Evolutionary conservation across 1,140 invertebrate species (phyloP).

Genomic region (Brachionus rotundiformis): DNA sequence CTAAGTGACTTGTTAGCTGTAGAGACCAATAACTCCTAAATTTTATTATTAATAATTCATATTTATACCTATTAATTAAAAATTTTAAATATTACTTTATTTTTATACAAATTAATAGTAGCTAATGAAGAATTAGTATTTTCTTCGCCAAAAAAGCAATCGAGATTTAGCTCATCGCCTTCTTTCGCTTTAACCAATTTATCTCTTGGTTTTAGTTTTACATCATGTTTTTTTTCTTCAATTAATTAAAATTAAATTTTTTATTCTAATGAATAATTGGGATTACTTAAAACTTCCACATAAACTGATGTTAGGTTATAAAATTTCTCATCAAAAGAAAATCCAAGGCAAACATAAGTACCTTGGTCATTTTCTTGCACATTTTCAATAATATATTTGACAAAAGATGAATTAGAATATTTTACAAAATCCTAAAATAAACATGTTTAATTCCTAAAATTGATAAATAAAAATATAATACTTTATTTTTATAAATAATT

Average conservation of each 20-base stretch:
- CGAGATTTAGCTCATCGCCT: not conserved
- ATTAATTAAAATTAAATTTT: not conserved
- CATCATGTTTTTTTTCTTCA: not conserved
- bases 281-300: not conserved
- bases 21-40: not conserved
- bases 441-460: not conserved
- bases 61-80: no score
- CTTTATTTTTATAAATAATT: not conserved
- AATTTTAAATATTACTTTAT: constrained; percentile 1
- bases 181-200: not conserved
- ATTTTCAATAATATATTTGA: not conserved
- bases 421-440: not conserved
- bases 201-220: not conserved
- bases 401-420: not conserved
- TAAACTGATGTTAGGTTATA: not conserved
- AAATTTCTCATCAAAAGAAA: not conserved
- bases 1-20: not conserved
- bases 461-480: not conserved
- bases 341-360: not conserved
- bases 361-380: not conserved
- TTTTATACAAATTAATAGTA: not conserved
- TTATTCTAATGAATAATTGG: no score
- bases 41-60: no score
- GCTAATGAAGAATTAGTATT: not conserved
- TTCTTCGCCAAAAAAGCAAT: not conserved